phyloP scores from a whole-genome alignment of 2,888 invertebrate genomes.

The Drosophila basisetae region DNA sequence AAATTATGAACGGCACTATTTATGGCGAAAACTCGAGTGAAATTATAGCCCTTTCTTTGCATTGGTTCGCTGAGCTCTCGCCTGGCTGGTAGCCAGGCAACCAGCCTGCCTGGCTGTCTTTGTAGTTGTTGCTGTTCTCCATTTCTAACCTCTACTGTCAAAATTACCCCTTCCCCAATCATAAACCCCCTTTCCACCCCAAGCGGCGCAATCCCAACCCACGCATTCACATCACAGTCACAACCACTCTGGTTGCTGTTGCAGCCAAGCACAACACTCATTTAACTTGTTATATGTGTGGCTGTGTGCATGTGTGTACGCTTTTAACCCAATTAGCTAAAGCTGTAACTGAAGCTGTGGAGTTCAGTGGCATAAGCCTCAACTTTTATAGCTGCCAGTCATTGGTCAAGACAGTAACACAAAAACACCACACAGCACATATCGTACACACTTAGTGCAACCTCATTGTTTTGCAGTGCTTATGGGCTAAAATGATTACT shows the following conservation, averaged over 20 bases:
- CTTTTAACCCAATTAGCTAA: slow-evolving; percentile 76
- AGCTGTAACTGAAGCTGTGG: slow-evolving; percentile 53
- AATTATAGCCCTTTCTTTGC: slow-evolving; percentile 65
- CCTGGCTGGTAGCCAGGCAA: neutral
- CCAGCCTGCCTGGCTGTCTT: neutral
- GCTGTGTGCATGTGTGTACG: slow-evolving; percentile 18
- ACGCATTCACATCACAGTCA: slow-evolving; percentile 25
- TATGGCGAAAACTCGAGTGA: slow-evolving; percentile 47
- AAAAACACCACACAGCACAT: neutral
- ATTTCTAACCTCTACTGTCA: slow-evolving; percentile 27
- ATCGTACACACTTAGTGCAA: slow-evolving; percentile 22
- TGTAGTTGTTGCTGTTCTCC: slow-evolving; percentile 1
- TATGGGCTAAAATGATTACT: slow-evolving; percentile 42
- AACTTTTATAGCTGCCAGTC: slow-evolving; percentile 54
- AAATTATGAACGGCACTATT: slow-evolving; percentile 75
- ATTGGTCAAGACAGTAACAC: slow-evolving; percentile 8
- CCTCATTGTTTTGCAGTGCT: slow-evolving; percentile 45
- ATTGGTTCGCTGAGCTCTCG: slow-evolving; percentile 37
- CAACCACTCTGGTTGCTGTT: slow-evolving; percentile 39
- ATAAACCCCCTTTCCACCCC: neutral
- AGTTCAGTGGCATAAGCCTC: slow-evolving; percentile 65
- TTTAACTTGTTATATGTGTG: slow-evolving; percentile 59
- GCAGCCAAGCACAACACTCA: slow-evolving; percentile 61
- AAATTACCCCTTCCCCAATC: neutral
- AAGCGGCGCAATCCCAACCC: neutral